These are phyloP conservation scores for Megalurothrips usitatus DNA, from an alignment of 2,888 invertebrate genomes.

Conservation along the genomic window DNA sequence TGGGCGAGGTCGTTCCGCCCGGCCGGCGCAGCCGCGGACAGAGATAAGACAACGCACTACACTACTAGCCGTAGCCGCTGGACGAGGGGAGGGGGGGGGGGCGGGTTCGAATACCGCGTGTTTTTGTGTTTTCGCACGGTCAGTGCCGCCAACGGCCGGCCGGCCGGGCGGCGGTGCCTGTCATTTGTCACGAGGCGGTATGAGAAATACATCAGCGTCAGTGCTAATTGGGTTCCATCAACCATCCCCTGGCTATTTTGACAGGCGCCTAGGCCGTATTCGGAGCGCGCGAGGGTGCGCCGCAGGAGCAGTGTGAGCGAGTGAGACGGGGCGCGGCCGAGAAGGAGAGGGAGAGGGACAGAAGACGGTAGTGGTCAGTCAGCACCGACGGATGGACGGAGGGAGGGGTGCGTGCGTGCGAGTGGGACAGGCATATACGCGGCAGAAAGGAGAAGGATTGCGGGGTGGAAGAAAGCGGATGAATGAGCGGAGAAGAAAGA, in stretches of 20 bases:
- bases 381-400: neutral
- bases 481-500: neutral
- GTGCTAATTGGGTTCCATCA: neutral
- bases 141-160: neutral
- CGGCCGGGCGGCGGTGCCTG: neutral
- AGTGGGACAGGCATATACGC: neutral
- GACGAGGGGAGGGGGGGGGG: neutral
- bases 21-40: no score
- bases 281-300: neutral
- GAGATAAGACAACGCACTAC: no score
- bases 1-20: constrained; percentile 1
- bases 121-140: constrained; percentile 2
- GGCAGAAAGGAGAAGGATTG: no score
- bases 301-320: no score
- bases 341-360: neutral
- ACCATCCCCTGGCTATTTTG: neutral
- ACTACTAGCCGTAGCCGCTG: no score
- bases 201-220: neutral
- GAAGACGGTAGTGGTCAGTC: neutral
- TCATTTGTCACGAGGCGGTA: neutral
- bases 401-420: no score
- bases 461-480: no score
- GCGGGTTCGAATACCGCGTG: neutral
- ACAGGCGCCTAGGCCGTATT: neutral
- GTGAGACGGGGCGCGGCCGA: no score